Conservation (phyloP, 2,888 invertebrate genomes). For the Macrophya annulata region DNA sequence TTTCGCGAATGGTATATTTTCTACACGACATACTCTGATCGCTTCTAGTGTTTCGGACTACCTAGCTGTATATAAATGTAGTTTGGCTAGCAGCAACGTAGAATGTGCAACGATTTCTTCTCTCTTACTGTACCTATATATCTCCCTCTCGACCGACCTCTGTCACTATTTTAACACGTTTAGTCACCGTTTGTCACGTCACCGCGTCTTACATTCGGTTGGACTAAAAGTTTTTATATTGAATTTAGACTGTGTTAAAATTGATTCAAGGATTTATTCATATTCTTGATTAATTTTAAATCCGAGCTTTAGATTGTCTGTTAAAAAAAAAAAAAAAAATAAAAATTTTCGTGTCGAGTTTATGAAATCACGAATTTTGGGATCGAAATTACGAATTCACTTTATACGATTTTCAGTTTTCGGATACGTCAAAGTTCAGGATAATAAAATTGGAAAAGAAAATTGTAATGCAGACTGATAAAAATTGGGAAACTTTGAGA, state of each 20-base stretch:
- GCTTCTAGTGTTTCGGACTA: neutral
- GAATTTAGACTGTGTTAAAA: neutral
- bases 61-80: neutral
- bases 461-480: too few relatives aligned
- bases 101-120: conserved; percentile 32
- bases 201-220: conserved; percentile 16
- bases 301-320: neutral
- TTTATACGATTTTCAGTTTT: too few relatives aligned
- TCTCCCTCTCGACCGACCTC: conserved; percentile 32
- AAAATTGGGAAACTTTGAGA: too few relatives aligned
- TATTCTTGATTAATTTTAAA: neutral
- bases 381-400: too few relatives aligned
- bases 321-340: too few relatives aligned
- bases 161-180: conserved; percentile 57
- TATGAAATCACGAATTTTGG: too few relatives aligned
- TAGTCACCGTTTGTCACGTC: conserved; percentile 54
- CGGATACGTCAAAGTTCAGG: too few relatives aligned
- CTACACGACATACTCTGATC: neutral
- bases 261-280: neutral
- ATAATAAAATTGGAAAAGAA: too few relatives aligned
- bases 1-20: neutral
- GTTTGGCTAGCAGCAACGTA: neutral
- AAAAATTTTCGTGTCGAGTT: neutral
- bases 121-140: conserved; percentile 20
- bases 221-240: neutral